These are phyloP conservation scores for Phoxinus dragarum DNA, from an alignment of 2,797 vertebrate genomes.

Conservation along the genomic window DNA sequence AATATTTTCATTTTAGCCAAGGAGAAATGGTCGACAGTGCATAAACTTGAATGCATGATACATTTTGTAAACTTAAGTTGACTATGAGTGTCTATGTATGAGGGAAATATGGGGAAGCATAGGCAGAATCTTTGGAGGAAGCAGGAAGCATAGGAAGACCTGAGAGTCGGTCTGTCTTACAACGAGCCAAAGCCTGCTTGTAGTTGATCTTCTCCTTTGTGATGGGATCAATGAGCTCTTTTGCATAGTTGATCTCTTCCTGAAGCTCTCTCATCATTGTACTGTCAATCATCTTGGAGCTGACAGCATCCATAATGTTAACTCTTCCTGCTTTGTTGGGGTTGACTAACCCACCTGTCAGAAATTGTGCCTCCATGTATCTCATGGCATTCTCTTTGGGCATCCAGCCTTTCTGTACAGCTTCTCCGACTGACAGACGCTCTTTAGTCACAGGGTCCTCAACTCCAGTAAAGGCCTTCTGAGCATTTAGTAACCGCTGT, in stretches of 20 bases:
- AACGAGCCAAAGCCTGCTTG: conserved; percentile 91
- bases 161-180: conserved; percentile 81
- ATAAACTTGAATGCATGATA: conserved; percentile 53
- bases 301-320: conserved; percentile 81
- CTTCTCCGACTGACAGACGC: conserved; percentile 88
- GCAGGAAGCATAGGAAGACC: conserved; percentile 87
- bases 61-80: conserved; percentile 71
- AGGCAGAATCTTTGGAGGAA: conserved; percentile 78
- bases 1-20: neutral
- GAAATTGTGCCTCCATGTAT: conserved; percentile 89
- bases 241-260: conserved; percentile 82
- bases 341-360: conserved; percentile 92
- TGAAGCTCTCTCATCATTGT: conserved; percentile 85
- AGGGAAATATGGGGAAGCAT: conserved; percentile 55
- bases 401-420: conserved; percentile 94
- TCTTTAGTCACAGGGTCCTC: conserved; percentile 91
- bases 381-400: conserved; percentile 84
- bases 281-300: conserved; percentile 84
- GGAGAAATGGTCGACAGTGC: neutral
- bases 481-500: conserved; percentile 90
- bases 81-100: conserved; percentile 49
- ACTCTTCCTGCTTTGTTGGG: conserved; percentile 84
- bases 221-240: conserved; percentile 89
- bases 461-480: conserved; percentile 93
- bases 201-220: conserved; percentile 92